phyloP scores from a whole-genome alignment of 2,113 vertebrate species.

The Toxostoma redivivum region DNA sequence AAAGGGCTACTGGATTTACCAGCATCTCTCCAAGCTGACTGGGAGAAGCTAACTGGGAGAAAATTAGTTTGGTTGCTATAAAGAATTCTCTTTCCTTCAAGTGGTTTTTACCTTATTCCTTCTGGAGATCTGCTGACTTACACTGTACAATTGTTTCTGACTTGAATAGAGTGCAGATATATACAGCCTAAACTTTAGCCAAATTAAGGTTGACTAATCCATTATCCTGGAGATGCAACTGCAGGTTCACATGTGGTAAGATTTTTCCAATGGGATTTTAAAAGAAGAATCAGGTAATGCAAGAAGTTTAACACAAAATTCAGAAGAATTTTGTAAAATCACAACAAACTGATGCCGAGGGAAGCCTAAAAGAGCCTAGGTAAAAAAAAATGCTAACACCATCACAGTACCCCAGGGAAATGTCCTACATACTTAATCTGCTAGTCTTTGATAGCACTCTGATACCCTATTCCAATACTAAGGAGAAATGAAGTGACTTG shows the following conservation, averaged over 20 bases:
- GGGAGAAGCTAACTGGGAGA: not conserved
- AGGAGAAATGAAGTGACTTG: not conserved
- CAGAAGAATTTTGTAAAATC: not conserved
- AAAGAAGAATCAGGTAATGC: not conserved
- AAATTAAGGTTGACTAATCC: not conserved
- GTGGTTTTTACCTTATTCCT: not conserved
- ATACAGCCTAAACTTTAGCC: not conserved
- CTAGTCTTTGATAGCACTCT: not conserved
- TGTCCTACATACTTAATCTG: not conserved
- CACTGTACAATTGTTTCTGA: not conserved
- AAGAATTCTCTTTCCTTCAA: not conserved
- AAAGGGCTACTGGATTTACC: not conserved
- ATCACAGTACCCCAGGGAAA: not conserved
- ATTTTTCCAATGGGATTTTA: not conserved
- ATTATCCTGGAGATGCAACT: not conserved
- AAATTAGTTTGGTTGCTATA: not conserved
- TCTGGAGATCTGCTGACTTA: not conserved
- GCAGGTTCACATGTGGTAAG: not conserved
- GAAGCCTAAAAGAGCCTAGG: not conserved
- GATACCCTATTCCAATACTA: not conserved
- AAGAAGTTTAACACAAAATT: not conserved
- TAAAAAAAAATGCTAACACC: not conserved
- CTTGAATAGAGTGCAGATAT: not conserved
- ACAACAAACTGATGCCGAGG: not conserved
- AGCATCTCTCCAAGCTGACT: not conserved